A percentile compares a stretch with the other conserved stretches of the same genome.
Evolutionary conservation across 2,113 vertebrate genomes (phyloP).

Genomic region (Trachemys scripta): DNA sequence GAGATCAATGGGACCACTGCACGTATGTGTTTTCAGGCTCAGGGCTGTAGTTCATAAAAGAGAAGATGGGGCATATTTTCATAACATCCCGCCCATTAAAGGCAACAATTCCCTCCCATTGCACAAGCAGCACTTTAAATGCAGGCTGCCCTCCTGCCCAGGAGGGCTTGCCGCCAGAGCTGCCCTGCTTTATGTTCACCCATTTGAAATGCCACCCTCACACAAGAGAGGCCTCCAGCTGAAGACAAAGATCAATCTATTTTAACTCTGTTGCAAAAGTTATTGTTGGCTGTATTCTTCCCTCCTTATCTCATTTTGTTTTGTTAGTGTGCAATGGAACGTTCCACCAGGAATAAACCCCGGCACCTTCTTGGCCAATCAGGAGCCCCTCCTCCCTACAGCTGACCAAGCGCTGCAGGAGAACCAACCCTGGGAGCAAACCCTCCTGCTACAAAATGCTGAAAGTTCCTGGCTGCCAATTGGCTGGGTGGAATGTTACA

Average conservation of each 20-base stretch:
- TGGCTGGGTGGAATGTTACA: background rate
- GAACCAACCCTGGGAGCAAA: background rate
- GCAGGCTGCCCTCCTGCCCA: background rate
- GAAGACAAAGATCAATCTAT: background rate
- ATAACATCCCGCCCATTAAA: background rate
- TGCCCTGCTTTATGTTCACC: background rate
- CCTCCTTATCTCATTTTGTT: background rate
- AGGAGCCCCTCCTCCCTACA: background rate
- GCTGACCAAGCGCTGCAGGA: background rate
- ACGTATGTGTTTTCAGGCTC: background rate
- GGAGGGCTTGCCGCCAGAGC: background rate
- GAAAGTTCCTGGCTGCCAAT: background rate
- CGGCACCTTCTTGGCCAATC: background rate
- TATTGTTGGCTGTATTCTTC: background rate
- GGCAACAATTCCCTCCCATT: too few species aligned
- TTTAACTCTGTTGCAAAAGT: background rate
- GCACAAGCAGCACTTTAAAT: background rate
- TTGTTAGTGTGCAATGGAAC: background rate
- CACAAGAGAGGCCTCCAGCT: background rate
- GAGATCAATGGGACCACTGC: background rate
- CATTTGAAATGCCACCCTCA: background rate
- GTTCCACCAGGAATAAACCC: background rate
- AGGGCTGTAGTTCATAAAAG: background rate
- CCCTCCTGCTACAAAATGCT: background rate
- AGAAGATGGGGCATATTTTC: background rate